Evolutionary conservation across 2,888 invertebrate genomes (phyloP).

Genomic region (Andrena haemorrhoa): DNA sequence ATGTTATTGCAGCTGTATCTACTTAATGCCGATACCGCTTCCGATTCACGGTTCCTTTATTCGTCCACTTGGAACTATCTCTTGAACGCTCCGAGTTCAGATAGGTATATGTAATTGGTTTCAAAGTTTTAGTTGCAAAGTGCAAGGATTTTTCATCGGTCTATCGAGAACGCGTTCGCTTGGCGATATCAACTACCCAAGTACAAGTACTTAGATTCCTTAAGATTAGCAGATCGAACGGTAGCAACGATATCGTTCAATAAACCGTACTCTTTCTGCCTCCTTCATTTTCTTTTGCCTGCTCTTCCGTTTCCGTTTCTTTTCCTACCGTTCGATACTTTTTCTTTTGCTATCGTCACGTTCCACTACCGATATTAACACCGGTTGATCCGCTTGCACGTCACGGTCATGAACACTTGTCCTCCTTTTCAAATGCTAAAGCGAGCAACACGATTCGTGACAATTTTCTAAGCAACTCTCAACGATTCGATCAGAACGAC

Average conservation of each 20-base stretch:
- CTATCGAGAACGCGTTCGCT: too few relatives aligned
- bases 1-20: not conserved
- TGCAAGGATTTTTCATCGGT: too few relatives aligned
- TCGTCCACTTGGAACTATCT: not conserved
- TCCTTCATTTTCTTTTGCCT: constrained; percentile 18
- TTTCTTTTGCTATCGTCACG: constrained; percentile 65
- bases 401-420: constrained; percentile 70
- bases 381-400: constrained; percentile 69
- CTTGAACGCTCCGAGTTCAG: constrained; percentile 8
- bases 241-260: not conserved
- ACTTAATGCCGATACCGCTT: not conserved
- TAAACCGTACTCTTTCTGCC: constrained; percentile 12
- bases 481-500: not conserved
- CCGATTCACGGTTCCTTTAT: constrained; percentile 10
- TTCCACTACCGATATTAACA: constrained; percentile 74
- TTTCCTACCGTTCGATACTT: constrained; percentile 45
- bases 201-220: not conserved
- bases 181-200: too few relatives aligned
- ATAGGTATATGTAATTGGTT: constrained; percentile 3
- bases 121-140: too few relatives aligned
- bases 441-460: constrained; percentile 52
- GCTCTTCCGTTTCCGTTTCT: constrained; percentile 20
- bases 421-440: constrained; percentile 65
- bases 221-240: not conserved
- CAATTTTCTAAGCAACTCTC: constrained; percentile 37